A percentile compares a stretch with the other conserved stretches of the same genome.
Evolutionary conservation across 2,888 invertebrate genomes (phyloP).

Genomic region (Rhimphoctona megacephalus): DNA sequence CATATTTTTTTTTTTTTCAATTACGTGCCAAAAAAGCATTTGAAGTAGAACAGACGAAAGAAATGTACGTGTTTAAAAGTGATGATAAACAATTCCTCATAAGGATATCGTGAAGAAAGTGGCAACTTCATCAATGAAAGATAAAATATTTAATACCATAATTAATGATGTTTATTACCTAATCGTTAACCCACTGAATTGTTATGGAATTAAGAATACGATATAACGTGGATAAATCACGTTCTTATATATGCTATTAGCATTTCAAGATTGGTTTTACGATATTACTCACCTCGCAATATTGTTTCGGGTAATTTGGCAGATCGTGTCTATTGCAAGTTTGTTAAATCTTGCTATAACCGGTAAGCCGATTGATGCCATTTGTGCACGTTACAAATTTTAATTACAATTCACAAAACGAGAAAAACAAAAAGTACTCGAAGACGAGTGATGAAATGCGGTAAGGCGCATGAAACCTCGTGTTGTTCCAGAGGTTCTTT

Average conservation of each 20-base stretch:
- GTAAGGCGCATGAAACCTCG: slow-evolving; percentile 39
- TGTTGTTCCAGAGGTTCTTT: slow-evolving; percentile 40
- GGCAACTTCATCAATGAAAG: not conserved
- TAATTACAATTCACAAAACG: slow-evolving; percentile 39
- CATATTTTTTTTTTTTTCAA: not conserved
- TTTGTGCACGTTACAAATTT: slow-evolving; percentile 73
- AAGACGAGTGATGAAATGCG: slow-evolving; percentile 62
- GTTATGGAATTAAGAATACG: not conserved
- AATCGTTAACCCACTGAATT: slow-evolving; percentile 76
- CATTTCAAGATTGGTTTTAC: not conserved
- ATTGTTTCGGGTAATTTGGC: slow-evolving; percentile 84
- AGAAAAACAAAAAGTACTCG: slow-evolving; percentile 2
- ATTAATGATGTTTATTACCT: slow-evolving; percentile 65
- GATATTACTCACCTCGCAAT: slow-evolving; percentile 85
- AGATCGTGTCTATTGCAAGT: slow-evolving; percentile 85
- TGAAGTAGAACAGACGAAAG: not conserved
- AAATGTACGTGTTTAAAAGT: not conserved
- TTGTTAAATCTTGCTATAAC: slow-evolving; percentile 85
- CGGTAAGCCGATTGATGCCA: slow-evolving; percentile 86
- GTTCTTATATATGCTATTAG: not conserved
- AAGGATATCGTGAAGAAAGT: not conserved
- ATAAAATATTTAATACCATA: not conserved
- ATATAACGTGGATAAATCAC: slow-evolving; percentile 6
- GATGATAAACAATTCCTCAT: not conserved
- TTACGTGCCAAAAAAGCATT: not conserved